Conservation (phyloP, 2,888 invertebrate genomes). For the Vesta saturnalis region DNA sequence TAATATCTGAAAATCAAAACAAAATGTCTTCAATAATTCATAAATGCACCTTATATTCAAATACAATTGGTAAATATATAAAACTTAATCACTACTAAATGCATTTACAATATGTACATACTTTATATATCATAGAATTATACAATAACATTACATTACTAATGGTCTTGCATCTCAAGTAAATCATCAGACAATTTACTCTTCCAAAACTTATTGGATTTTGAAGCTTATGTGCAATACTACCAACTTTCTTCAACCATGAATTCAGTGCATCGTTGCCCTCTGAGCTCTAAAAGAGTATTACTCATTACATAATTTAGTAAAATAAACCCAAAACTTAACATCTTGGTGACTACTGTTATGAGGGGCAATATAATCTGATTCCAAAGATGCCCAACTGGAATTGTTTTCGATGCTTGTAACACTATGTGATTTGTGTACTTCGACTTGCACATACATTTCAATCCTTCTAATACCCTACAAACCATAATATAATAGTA, state of each 20-base stretch:
- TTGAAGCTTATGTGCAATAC: conserved; percentile 47
- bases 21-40: no score
- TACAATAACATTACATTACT: neutral
- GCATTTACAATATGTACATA: neutral
- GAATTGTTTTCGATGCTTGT: neutral
- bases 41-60: no score
- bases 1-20: no score
- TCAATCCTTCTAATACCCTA: neutral
- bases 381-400: neutral
- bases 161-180: conserved; percentile 44
- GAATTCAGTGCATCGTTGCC: neutral
- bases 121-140: neutral
- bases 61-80: no score
- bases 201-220: conserved; percentile 49
- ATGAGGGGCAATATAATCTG: neutral
- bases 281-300: neutral
- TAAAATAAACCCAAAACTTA: conserved; percentile 20
- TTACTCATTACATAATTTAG: conserved; percentile 15
- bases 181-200: conserved; percentile 46
- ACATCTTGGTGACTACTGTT: neutral
- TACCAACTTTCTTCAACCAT: conserved; percentile 48
- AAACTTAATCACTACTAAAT: no score
- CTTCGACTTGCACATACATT: neutral
- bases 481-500: no score
- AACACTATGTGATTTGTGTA: neutral